A percentile compares a stretch with the other conserved stretches of the same genome.
phyloP scores from a whole-genome alignment of 2,888 invertebrate species.

The Trissolcus japonicus region DNA sequence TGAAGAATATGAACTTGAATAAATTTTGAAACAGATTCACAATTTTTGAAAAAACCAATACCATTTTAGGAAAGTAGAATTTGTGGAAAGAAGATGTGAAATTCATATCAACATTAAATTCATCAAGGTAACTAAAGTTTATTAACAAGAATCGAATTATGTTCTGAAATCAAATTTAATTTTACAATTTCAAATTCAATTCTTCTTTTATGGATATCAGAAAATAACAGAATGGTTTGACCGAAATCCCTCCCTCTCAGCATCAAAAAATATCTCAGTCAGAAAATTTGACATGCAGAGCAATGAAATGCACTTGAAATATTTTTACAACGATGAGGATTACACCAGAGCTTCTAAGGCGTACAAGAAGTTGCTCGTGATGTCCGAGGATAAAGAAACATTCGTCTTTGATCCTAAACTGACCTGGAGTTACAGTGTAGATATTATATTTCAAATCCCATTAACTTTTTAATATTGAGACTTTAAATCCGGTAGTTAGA shows the following conservation, averaged over 20 bases:
- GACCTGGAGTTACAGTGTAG: constrained; percentile 82
- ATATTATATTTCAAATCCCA: constrained; percentile 52
- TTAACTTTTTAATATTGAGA: too few relatives aligned
- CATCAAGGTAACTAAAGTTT: too few relatives aligned
- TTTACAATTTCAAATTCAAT: too few relatives aligned
- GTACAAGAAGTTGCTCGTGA: constrained; percentile 82
- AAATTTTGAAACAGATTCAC: neutral
- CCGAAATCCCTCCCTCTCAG: constrained; percentile 78
- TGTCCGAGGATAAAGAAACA: constrained; percentile 84
- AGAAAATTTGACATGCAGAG: constrained; percentile 81
- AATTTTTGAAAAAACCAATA: too few relatives aligned
- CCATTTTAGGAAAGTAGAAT: too few relatives aligned
- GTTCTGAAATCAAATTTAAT: too few relatives aligned
- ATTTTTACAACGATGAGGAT: constrained; percentile 81
- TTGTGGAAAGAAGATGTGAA: too few relatives aligned
- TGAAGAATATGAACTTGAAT: neutral
- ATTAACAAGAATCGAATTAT: too few relatives aligned
- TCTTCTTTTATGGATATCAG: constrained; percentile 68
- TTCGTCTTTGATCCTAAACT: constrained; percentile 81
- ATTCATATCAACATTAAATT: too few relatives aligned
- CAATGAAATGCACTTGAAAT: constrained; percentile 80
- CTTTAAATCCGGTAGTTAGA: too few relatives aligned
- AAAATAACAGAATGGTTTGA: constrained; percentile 81
- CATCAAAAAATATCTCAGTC: constrained; percentile 81
- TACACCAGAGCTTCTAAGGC: constrained; percentile 81